Percentiles rank a stretch among this genome's conserved stretches.
Conservation (phyloP, 2,113 vertebrate species). For the Thoracochromis brauschi region DNA sequence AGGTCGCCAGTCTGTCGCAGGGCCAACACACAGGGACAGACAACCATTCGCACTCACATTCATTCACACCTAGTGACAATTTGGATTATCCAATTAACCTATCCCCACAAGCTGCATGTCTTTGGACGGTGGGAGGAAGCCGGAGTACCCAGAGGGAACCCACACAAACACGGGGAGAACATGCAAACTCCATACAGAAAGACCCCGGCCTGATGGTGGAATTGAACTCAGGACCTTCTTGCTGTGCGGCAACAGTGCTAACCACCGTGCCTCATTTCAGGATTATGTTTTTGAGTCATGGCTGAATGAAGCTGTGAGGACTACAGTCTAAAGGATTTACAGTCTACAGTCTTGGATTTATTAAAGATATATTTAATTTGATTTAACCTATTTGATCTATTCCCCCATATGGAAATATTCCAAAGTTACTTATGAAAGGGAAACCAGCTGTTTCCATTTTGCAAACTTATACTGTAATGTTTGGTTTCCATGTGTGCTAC, state of each 20-base stretch:
- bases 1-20: too few species aligned
- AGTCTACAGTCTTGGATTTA: not conserved
- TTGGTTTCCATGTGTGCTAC: not conserved
- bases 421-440: not conserved
- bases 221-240: too few species aligned
- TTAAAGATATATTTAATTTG: not conserved
- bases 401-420: not conserved
- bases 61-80: too few species aligned
- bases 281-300: not conserved
- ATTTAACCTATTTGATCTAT: not conserved
- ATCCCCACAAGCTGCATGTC: too few species aligned
- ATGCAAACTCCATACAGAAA: too few species aligned
- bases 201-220: too few species aligned
- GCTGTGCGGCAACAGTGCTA: too few species aligned
- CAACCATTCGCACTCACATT: too few species aligned
- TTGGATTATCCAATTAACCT: too few species aligned
- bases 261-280: not conserved
- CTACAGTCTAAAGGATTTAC: not conserved
- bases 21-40: too few species aligned
- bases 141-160: rapidly evolving
- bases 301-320: not conserved
- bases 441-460: not conserved
- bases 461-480: not conserved
- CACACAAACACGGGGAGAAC: too few species aligned
- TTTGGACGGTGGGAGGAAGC: too few species aligned